Evolutionary conservation across 2,113 vertebrate species (phyloP).

Genomic region (Pelodiscus sinensis): DNA sequence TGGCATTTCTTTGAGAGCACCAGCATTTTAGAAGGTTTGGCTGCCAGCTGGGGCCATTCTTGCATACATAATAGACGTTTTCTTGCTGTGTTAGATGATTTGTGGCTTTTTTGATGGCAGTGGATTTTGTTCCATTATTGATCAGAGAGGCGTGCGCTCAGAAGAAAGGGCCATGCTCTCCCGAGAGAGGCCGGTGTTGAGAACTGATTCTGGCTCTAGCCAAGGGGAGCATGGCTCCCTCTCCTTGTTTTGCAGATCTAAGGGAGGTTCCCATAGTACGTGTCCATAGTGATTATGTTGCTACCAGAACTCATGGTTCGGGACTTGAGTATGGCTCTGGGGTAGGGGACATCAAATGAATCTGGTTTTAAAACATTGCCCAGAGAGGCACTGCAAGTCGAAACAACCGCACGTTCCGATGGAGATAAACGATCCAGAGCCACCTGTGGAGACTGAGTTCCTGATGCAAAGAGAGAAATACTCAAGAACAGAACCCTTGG

Average conservation of each 20-base stretch:
- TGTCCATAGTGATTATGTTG: background rate
- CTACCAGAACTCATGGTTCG: background rate
- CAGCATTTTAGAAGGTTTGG: background rate
- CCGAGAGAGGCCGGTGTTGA: background rate
- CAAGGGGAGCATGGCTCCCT: background rate
- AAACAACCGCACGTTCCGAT: background rate
- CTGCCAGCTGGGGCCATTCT: background rate
- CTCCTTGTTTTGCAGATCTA: background rate
- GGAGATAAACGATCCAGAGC: background rate
- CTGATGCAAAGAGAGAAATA: background rate
- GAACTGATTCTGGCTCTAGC: background rate
- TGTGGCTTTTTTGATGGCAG: background rate
- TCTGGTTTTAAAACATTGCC: background rate
- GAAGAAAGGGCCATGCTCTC: background rate
- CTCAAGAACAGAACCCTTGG: background rate
- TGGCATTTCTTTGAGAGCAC: background rate
- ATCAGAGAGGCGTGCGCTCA: background rate
- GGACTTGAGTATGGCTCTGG: background rate
- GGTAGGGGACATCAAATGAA: background rate
- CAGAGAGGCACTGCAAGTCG: background rate
- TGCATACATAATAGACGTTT: background rate
- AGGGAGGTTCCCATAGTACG: background rate
- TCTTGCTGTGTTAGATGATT: background rate
- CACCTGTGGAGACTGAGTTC: background rate
- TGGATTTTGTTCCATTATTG: background rate